phyloP scores from a whole-genome alignment of 92 coral and sea anemone genomes.

The Paragorgia papillata region DNA sequence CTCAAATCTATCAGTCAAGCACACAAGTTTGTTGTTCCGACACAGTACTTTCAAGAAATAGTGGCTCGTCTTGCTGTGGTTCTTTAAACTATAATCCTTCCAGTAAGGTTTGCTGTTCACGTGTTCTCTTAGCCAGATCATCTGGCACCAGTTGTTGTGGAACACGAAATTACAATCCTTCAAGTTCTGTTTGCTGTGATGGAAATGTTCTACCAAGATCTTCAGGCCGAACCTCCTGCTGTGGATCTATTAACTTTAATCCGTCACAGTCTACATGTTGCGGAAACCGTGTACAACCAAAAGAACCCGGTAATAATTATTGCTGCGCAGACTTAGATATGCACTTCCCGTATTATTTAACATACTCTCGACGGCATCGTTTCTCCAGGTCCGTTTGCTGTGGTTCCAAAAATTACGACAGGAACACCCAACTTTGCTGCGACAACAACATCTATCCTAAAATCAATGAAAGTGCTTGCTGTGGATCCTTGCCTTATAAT shows the following conservation, averaged over 20 bases:
- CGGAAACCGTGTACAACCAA: constrained; percentile 15
- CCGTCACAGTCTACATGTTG: constrained; percentile 30
- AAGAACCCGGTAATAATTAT: constrained; percentile 6
- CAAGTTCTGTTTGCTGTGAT: not conserved
- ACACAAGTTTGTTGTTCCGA: constrained; percentile 16
- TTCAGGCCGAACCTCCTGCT: not conserved
- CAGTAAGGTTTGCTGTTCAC: not conserved
- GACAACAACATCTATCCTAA: not conserved
- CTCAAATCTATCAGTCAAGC: constrained; percentile 4
- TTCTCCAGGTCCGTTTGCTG: not conserved
- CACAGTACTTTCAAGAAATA: constrained; percentile 1
- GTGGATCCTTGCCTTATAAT: constrained; percentile 17
- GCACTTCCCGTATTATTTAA: too few species aligned
- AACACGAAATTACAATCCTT: not conserved
- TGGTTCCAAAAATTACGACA: constrained; percentile 2
- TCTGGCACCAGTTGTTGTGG: not conserved
- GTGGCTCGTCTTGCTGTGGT: constrained; percentile 17
- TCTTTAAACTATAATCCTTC: not conserved
- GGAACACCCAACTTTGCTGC: constrained; percentile 2
- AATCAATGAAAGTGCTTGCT: constrained; percentile 16
- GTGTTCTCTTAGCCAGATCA: too few species aligned
- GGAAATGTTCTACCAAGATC: not conserved
- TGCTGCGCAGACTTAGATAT: constrained; percentile 11
- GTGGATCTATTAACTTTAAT: constrained; percentile 29
- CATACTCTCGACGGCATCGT: too few species aligned